Evolutionary conservation across 2,888 invertebrate species (phyloP), one percentile per base, ranked within the genome.

Genomic region (Marronus borbonicus): DNA sequence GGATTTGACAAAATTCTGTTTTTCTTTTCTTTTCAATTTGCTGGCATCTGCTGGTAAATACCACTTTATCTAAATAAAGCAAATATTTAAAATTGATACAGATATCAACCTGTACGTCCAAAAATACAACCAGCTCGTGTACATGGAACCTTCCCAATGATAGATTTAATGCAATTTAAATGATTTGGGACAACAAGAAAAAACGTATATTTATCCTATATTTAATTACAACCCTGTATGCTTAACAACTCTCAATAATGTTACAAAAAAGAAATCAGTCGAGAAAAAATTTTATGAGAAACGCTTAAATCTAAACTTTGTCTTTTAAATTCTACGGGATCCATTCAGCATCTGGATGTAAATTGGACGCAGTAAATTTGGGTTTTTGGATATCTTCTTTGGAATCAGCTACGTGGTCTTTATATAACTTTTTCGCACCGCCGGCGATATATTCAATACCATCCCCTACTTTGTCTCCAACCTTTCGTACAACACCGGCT

Each of bases 371-470:
- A 12, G 81, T 49, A 90, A 80, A 90, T 90, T 0, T 89, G 89
- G 62, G 90, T 90, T 1, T 84, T 0, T 87, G 80, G 50, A 85
- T 84, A 17, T 85, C 84, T 14, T 79, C 78, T 28, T 70, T 66
- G 0, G 8, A 80, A 28, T 77, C 79, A 3, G 66, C 70, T 82
- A 78, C 90, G 88, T 0, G 93, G 89, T 83, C 92, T 84, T 93
- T 89, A 86, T 94, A 94, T n/a, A 93, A 91, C 79, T 92, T 93
- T 86, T 93, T 93, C 12, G 94, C 93, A 0, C 93, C 91, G 24
- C 91, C 91, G 0, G 93, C 93, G 0, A 93, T 91, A 87, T 92
- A 94, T 84, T 94, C 94, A 0, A 95, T 92, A 0, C 88, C 89
- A 82, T 89, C 89, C 12, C 94, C 94, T 64, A 95, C 90, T 83